Evolutionary conservation across 2,888 invertebrate species (phyloP), one percentile per base, ranked within the genome.

Genomic region (Caradrina kadenii): DNA sequence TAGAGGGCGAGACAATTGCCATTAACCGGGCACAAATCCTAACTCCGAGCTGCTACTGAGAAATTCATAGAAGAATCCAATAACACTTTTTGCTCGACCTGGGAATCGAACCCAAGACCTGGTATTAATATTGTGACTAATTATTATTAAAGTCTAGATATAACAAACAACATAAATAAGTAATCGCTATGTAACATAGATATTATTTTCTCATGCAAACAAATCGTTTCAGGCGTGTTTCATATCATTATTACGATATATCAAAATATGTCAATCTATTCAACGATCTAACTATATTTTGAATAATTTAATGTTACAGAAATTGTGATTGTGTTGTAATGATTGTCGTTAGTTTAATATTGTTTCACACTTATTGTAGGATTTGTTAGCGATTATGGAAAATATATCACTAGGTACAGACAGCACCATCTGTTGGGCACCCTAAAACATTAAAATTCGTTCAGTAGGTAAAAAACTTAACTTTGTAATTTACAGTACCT

Each of bases 161-260:
- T 52, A 52, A 5, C n/a, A 54, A 54, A 54, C 17, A 22, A 50
- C 42, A 67, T 45, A 22, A 72, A 75, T 75, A 72, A 50, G n/a
- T 59, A 45, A 75, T 68, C 17, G 22, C 45, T 17, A 17, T 49
- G 4, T 42, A 2, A 21, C 17, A 39, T 58, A 50, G 17, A n/a
- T 52, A n/a, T 49, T 61, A 31, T 35, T 62, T 21, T 63, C 19
- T 50, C 62, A 21, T 63, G 50, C 10, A 70, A 69, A 69, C 42
- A 58, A 73, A 73, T 63, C 58, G 59, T 59, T 73, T 21, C n/a
- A 60, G 35, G 19, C 50, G 60, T 55, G 63, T 54, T 49, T 48
- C 59, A 50, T 56, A 55, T 53, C 79, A 78, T 58, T 66, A 78
- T 78, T 72, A 71, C 60, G 31, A 71, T 53, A 53, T n/a, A 77